Evolutionary conservation across 2,113 vertebrate genomes (phyloP).

Genomic region (Macquaria australasica): DNA sequence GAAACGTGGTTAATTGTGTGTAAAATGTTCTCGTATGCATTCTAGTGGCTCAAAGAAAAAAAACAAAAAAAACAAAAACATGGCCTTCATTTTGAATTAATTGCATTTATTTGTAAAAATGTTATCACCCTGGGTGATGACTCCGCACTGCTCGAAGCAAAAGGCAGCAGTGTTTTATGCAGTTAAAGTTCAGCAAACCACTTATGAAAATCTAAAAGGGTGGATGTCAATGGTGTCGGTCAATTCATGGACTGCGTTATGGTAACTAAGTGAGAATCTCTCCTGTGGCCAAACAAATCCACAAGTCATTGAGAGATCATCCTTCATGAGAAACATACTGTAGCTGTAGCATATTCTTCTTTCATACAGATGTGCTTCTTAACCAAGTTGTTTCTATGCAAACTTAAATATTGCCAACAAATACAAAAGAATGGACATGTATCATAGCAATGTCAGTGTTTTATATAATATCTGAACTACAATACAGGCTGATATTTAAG

Average conservation of each 20-base stretch:
- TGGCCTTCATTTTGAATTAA: constrained; percentile 55
- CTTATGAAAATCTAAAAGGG: constrained; percentile 45
- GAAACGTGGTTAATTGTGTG: neutral
- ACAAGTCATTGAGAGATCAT: constrained; percentile 14
- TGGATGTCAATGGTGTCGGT: constrained; percentile 24
- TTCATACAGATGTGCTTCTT: constrained; percentile 52
- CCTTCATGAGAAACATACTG: constrained; percentile 43
- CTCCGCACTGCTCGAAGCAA: constrained; percentile 66
- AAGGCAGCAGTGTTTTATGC: constrained; percentile 65
- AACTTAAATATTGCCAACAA: constrained; percentile 54
- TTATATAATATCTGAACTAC: constrained; percentile 71
- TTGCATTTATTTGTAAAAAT: constrained; percentile 78
- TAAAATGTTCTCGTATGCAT: neutral
- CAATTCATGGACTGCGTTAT: constrained; percentile 23
- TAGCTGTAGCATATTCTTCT: constrained; percentile 30
- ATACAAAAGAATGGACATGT: constrained; percentile 62
- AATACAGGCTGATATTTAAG: constrained; percentile 72
- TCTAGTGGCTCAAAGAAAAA: constrained; percentile 35
- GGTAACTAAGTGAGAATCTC: constrained; percentile 33
- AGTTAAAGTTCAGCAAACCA: constrained; percentile 54
- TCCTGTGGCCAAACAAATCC: constrained; percentile 19
- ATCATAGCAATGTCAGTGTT: constrained; percentile 66
- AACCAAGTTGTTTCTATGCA: constrained; percentile 44
- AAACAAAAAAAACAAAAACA: constrained; percentile 34
- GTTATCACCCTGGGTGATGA: constrained; percentile 68